A percentile compares a stretch with the other conserved stretches of the same genome.
phyloP scores from a whole-genome alignment of 2,888 invertebrate species.

The Drosophila mercatorum region DNA sequence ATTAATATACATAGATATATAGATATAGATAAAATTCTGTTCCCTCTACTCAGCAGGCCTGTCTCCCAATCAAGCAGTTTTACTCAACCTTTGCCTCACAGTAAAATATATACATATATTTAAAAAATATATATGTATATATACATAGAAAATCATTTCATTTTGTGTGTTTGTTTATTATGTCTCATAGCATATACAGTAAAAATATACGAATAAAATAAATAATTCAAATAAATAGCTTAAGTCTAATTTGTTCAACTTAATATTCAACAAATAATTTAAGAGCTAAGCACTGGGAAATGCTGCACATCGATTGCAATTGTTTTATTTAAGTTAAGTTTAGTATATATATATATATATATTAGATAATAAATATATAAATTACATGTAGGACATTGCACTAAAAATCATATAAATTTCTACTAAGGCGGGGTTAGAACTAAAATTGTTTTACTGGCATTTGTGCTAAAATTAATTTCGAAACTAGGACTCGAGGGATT shows the following conservation, averaged over 20 bases:
- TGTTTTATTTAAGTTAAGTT: slow-evolving; percentile 15
- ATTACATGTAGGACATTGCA: slow-evolving; percentile 54
- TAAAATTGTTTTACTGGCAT: slow-evolving; percentile 72
- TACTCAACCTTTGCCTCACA: too few relatives aligned
- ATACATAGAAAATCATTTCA: slow-evolving; percentile 3
- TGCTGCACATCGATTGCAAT: slow-evolving; percentile 14
- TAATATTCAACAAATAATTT: slow-evolving; percentile 33
- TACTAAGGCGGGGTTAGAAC: slow-evolving; percentile 65
- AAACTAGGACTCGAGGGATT: slow-evolving; percentile 70
- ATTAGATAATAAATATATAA: slow-evolving; percentile 22
- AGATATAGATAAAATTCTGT: too few relatives aligned
- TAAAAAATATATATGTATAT: too few relatives aligned
- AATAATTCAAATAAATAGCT: slow-evolving; percentile 71
- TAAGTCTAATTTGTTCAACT: slow-evolving; percentile 50
- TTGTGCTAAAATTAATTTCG: slow-evolving; percentile 73
- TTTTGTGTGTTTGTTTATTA: slow-evolving; percentile 37
- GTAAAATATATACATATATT: too few relatives aligned
- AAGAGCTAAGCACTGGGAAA: slow-evolving; percentile 19
- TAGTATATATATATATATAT: not conserved
- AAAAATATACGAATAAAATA: slow-evolving; percentile 60
- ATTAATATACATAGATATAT: too few relatives aligned
- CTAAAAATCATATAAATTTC: slow-evolving; percentile 57
- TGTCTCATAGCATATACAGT: slow-evolving; percentile 35
- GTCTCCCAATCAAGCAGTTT: too few relatives aligned
- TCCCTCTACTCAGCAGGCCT: too few relatives aligned